Percentiles rank a stretch among this genome's conserved stretches.
Conservation (phyloP, 1,140 invertebrate species). For the Epicauta chinensis region DNA sequence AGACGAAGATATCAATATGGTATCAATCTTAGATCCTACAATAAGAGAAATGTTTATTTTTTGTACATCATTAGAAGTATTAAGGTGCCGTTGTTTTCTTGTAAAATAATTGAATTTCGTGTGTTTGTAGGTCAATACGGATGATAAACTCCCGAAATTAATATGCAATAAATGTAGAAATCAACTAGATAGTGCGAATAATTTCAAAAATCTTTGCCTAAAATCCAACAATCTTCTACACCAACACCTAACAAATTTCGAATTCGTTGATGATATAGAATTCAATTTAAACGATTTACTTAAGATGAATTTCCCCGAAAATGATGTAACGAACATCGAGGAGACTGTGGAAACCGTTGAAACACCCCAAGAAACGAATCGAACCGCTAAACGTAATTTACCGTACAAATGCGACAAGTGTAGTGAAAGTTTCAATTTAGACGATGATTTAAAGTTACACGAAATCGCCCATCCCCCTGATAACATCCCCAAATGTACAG, state of each 20-base stretch:
- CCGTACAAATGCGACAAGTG: constrained; percentile 3
- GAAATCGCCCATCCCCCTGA: constrained; percentile 24
- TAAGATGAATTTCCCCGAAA: constrained; percentile 8
- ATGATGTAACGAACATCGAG: background rate
- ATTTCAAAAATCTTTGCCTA: constrained; percentile 26
- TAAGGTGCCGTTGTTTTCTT: no score
- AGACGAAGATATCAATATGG: constrained; percentile 18
- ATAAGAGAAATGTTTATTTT: constrained; percentile 21
- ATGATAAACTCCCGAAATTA: constrained; percentile 19
- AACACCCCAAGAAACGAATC: background rate
- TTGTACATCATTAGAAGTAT: constrained; percentile 24
- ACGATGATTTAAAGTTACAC: constrained; percentile 25
- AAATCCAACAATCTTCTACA: constrained; percentile 22
- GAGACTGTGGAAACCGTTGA: background rate
- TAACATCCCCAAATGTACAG: constrained; percentile 21
- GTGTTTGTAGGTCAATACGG: constrained; percentile 12
- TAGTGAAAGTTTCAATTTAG: constrained; percentile 11
- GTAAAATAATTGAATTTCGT: background rate
- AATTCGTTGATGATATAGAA: constrained; percentile 11
- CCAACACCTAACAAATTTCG: constrained; percentile 17
- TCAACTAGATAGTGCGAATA: constrained; percentile 18
- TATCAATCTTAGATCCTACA: constrained; percentile 17
- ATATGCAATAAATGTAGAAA: constrained; percentile 25
- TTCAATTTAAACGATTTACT: constrained; percentile 10
- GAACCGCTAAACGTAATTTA: no score